Evolutionary conservation across 2,888 invertebrate species (phyloP).

Genomic region (Pandemis corylana): DNA sequence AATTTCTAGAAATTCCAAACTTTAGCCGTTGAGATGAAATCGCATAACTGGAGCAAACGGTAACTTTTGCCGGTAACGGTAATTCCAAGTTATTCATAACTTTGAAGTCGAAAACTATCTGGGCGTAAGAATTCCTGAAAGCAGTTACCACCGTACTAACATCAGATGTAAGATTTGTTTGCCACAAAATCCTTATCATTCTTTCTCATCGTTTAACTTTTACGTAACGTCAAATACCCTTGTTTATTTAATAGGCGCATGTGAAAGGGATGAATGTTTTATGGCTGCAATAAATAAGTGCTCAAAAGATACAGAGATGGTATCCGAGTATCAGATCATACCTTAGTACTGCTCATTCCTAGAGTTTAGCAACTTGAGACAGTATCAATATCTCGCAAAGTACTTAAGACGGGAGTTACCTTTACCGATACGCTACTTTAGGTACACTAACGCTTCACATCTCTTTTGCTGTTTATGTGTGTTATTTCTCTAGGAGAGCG

Average conservation of each 20-base stretch:
- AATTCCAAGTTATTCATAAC: constrained; percentile 43
- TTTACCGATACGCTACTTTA: no score
- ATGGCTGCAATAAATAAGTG: no score
- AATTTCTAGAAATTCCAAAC: constrained; percentile 20
- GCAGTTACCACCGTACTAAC: constrained; percentile 21
- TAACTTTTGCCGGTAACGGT: constrained; percentile 39
- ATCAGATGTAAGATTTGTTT: constrained; percentile 23
- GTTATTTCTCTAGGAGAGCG: no score
- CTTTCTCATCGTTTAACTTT: no score
- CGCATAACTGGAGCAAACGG: constrained; percentile 27
- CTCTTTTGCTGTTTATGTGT: no score
- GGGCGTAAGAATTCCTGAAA: constrained; percentile 32
- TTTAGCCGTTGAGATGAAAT: constrained; percentile 34
- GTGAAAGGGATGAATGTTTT: no score
- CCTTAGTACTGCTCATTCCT: constrained; percentile 14
- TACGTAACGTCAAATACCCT: no score
- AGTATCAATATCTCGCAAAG: neutral
- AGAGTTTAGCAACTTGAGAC: constrained; percentile 18
- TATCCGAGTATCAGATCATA: neutral
- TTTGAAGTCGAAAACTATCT: constrained; percentile 39
- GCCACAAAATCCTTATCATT: neutral
- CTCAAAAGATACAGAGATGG: no score
- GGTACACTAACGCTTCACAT: no score
- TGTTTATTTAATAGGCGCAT: no score
- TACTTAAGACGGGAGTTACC: no score